A percentile compares a stretch with the other conserved stretches of the same genome.
phyloP scores from a whole-genome alignment of 2,888 invertebrate genomes.

The Athalia circularis region DNA sequence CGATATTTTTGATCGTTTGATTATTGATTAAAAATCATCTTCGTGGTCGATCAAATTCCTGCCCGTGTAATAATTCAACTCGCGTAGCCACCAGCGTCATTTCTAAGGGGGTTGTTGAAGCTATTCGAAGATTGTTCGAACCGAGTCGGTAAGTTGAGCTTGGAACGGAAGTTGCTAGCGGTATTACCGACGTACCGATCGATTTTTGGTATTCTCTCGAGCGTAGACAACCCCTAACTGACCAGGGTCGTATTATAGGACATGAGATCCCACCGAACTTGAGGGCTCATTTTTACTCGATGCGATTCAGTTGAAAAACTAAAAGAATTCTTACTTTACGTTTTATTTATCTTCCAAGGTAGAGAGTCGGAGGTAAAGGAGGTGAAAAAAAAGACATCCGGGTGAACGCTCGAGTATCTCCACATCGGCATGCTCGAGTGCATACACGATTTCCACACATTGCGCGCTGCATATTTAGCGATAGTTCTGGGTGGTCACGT shows the following conservation, averaged over 20 bases:
- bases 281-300: too few relatives aligned
- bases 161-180: slow-evolving; percentile 51
- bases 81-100: slow-evolving; percentile 41
- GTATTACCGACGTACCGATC: slow-evolving; percentile 68
- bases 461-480: too few relatives aligned
- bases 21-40: background rate
- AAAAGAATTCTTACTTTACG: too few relatives aligned
- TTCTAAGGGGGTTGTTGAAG: slow-evolving; percentile 46
- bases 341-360: too few relatives aligned
- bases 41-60: background rate
- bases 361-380: background rate
- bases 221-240: background rate
- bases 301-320: too few relatives aligned
- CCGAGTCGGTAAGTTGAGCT: slow-evolving; percentile 65
- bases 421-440: background rate
- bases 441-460: too few relatives aligned
- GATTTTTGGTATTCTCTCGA: slow-evolving; percentile 62
- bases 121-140: slow-evolving; percentile 38
- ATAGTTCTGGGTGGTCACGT: slow-evolving; percentile 24
- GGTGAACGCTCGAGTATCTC: background rate
- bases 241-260: background rate
- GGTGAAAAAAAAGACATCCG: background rate
- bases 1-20: background rate
- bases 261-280: background rate
- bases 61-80: too few relatives aligned